A percentile compares a stretch with the other conserved stretches of the same genome.
phyloP scores from a whole-genome alignment of 2,888 invertebrate genomes.

The Nemoura dubitans region DNA sequence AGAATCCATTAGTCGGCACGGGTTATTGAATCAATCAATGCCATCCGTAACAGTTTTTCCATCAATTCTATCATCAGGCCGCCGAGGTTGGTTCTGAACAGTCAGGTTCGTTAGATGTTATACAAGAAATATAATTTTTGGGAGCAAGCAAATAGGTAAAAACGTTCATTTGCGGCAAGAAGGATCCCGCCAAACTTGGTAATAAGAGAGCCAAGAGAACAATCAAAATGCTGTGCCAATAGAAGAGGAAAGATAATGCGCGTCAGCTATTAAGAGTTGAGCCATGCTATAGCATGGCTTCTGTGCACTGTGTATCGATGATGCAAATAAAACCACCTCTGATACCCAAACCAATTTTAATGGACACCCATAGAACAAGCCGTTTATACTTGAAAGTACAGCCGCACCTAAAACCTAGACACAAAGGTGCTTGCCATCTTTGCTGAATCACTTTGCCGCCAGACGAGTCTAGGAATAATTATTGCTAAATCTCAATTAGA shows the following conservation, averaged over 20 bases:
- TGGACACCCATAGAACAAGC: neutral
- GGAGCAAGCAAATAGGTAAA: too few species aligned
- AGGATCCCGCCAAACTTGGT: too few species aligned
- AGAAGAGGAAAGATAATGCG: too few species aligned
- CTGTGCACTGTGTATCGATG: neutral
- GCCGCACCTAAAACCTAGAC: neutral
- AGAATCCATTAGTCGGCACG: neutral
- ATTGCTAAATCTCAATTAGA: neutral
- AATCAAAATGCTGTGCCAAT: too few species aligned
- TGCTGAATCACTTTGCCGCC: constrained; percentile 7
- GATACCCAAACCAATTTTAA: constrained; percentile 4
- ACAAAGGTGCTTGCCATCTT: neutral
- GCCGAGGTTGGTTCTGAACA: neutral
- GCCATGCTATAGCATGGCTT: neutral
- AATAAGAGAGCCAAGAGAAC: too few species aligned
- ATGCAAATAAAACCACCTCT: neutral
- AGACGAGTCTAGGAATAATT: constrained; percentile 7
- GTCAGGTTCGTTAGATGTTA: neutral
- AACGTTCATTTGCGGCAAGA: too few species aligned
- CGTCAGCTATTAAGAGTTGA: too few species aligned
- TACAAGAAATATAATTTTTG: neutral
- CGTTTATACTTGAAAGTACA: neutral
- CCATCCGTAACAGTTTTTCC: neutral
- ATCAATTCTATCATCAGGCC: neutral
- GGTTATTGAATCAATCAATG: constrained; percentile 12